These are phyloP conservation scores for Microplitis manilae DNA, from an alignment of 2,888 invertebrate genomes.

Conservation along the genomic window DNA sequence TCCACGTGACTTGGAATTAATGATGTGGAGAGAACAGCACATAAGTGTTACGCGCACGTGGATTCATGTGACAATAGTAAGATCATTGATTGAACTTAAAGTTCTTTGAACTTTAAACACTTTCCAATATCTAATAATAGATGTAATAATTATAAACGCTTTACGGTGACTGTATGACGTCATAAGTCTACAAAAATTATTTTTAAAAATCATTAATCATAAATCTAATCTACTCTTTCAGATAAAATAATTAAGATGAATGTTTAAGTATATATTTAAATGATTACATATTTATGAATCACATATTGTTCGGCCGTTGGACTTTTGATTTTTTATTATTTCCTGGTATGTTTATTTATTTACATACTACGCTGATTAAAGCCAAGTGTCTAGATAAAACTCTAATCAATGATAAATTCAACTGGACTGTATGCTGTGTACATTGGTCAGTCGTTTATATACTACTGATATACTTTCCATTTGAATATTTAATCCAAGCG, in stretches of 20 bases:
- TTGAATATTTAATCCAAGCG: neutral
- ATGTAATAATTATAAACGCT: conserved; percentile 1
- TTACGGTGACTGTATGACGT: neutral
- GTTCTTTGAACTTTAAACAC: neutral
- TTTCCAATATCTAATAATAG: neutral
- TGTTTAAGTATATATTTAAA: neutral
- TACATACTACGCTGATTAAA: neutral
- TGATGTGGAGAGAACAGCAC: neutral
- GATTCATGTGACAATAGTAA: neutral
- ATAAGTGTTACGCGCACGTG: neutral
- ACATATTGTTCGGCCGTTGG: conserved; percentile 41
- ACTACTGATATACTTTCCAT: neutral
- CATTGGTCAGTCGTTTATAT: neutral
- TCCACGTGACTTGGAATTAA: neutral
- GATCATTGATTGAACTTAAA: neutral
- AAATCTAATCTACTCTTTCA: neutral
- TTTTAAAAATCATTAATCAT: neutral
- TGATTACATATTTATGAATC: conserved; percentile 2
- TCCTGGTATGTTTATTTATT: neutral
- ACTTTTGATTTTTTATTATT: conserved; percentile 45
- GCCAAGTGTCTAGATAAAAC: neutral
- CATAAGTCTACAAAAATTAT: neutral
- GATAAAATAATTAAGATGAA: too few relatives aligned
- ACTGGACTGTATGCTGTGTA: neutral
- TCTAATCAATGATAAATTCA: neutral